Conservation (phyloP, 2,113 vertebrate genomes). For the Urocitellus parryii region DNA sequence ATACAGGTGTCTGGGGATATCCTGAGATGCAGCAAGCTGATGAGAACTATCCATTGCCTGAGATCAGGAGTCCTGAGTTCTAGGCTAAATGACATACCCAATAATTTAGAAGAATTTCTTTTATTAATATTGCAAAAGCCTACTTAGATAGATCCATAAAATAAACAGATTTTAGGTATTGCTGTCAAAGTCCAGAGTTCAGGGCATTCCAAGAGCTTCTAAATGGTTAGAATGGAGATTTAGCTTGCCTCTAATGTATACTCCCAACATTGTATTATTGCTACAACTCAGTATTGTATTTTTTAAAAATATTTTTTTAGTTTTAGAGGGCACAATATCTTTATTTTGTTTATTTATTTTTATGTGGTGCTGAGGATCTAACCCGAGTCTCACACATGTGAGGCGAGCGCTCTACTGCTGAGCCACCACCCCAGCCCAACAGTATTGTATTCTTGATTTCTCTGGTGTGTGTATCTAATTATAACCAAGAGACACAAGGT, state of each 20-base stretch:
- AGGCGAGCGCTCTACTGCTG: no score
- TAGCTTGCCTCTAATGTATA: not conserved
- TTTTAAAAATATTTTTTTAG: not conserved
- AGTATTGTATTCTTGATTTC: constrained; percentile 1
- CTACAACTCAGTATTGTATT: not conserved
- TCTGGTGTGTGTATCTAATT: not conserved
- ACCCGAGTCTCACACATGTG: no score
- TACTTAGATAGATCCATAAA: not conserved
- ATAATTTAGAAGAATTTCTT: constrained; percentile 26
- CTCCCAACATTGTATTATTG: not conserved
- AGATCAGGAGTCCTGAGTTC: not conserved
- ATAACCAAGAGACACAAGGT: not conserved
- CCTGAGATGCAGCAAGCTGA: not conserved
- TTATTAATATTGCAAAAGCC: constrained; percentile 37
- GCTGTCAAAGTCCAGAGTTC: constrained; percentile 15
- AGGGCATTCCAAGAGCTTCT: not conserved
- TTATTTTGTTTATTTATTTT: no score
- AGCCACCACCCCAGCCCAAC: no score
- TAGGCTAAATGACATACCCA: not conserved
- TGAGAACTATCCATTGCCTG: not conserved
- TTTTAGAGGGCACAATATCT: no score
- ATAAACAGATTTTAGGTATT: not conserved
- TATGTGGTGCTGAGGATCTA: no score
- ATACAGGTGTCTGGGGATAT: not conserved
- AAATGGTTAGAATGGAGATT: not conserved